Conservation (phyloP, 2,113 vertebrate species). For the Phocoena phocoena region DNA sequence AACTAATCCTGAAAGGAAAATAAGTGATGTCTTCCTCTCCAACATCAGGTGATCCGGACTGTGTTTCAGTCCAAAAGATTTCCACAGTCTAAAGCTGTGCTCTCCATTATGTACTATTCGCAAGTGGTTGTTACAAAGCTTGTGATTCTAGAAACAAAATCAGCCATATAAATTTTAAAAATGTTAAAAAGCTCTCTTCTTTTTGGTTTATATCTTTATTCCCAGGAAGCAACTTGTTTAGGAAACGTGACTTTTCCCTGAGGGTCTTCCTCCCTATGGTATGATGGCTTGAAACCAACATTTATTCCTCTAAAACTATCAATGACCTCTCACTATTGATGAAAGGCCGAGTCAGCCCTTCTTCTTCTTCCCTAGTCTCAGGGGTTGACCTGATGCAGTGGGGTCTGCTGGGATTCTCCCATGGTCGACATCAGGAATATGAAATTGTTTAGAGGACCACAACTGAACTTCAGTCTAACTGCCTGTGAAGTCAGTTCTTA, state of each 20-base stretch:
- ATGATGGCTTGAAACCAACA: constrained; percentile 11
- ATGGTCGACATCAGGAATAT: background rate
- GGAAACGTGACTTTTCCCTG: background rate
- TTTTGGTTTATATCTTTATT: constrained; percentile 19
- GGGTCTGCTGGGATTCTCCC: background rate
- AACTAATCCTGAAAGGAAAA: constrained; percentile 46
- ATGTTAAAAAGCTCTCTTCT: background rate
- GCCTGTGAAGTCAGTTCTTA: background rate
- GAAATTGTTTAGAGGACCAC: background rate
- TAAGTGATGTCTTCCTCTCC: background rate
- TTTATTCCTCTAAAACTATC: background rate
- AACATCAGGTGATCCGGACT: background rate
- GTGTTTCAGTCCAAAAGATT: background rate
- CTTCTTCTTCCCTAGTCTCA: background rate
- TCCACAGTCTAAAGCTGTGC: background rate
- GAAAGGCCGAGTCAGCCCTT: background rate
- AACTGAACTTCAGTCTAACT: background rate
- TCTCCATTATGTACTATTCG: background rate
- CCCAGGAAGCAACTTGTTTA: constrained; percentile 22
- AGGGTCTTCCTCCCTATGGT: background rate
- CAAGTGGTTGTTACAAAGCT: background rate
- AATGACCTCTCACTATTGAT: background rate
- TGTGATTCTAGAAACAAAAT: background rate
- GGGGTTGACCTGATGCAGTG: background rate
- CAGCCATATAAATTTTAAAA: background rate